Evolutionary conservation across 2,113 vertebrate genomes (phyloP).

Genomic region (Peucedramus taeniatus): DNA sequence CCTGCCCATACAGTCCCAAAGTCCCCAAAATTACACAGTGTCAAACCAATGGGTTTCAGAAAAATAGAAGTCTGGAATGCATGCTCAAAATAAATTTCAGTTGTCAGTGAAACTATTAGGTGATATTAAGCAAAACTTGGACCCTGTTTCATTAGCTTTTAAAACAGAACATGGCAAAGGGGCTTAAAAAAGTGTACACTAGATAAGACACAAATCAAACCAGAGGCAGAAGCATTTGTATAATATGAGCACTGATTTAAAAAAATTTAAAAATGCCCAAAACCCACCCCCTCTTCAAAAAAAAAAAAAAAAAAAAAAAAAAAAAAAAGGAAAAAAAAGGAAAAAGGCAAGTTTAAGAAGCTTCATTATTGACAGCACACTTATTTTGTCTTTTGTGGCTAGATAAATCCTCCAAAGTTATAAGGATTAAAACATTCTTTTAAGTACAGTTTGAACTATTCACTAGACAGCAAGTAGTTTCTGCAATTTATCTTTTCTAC

Average conservation of each 20-base stretch:
- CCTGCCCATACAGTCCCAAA: not conserved
- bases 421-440: not conserved
- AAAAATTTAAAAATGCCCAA: not conserved
- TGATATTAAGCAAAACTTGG: not conserved
- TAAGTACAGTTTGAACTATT: not conserved
- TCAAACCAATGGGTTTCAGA: not conserved
- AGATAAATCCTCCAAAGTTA: not conserved
- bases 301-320: rapidly evolving
- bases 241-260: not conserved
- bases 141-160: not conserved
- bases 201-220: not conserved
- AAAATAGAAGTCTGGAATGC: not conserved
- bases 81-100: not conserved
- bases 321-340: rapidly evolving
- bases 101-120: not conserved
- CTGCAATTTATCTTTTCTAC: not conserved
- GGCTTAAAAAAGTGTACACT: not conserved
- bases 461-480: not conserved
- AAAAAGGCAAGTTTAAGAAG: not conserved
- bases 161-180: not conserved
- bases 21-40: not conserved
- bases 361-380: not conserved
- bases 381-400: not conserved
- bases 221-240: not conserved
- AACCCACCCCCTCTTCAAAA: not conserved